These are phyloP conservation scores for Vanessa cardui DNA, from an alignment of 2,888 invertebrate species.

Conservation along the genomic window DNA sequence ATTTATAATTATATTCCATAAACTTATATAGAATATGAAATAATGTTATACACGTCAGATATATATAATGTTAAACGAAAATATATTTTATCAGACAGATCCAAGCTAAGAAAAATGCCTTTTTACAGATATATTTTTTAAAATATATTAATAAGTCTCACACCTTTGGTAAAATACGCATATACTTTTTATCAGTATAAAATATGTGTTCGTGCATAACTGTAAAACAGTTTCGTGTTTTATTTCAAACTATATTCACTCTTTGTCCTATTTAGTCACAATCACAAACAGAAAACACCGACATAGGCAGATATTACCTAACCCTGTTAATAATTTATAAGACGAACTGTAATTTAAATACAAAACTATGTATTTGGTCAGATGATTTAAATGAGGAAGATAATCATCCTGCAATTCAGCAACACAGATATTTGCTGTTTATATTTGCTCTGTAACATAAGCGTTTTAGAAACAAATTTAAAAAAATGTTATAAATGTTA, in stretches of 20 bases:
- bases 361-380: slow-evolving; percentile 16
- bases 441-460: neutral
- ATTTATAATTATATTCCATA: slow-evolving; percentile 13
- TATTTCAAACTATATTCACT: neutral
- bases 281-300: neutral
- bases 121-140: neutral
- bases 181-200: too few species aligned
- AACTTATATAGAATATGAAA: neutral
- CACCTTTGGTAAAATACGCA: too few species aligned
- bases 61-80: too few species aligned
- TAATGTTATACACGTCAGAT: neutral
- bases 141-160: too few species aligned
- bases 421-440: neutral
- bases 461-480: neutral
- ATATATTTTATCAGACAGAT: too few species aligned
- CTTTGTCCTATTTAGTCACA: neutral
- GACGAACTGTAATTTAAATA: slow-evolving; percentile 10
- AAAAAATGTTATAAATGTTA: neutral
- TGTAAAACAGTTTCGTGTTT: neutral
- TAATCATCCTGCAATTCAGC: neutral
- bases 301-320: slow-evolving; percentile 11
- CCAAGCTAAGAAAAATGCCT: neutral
- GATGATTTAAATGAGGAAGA: slow-evolving; percentile 18
- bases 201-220: neutral
- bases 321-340: slow-evolving; percentile 16